phyloP scores from a whole-genome alignment of 2,888 invertebrate genomes.

The Amphipyra berbera region DNA sequence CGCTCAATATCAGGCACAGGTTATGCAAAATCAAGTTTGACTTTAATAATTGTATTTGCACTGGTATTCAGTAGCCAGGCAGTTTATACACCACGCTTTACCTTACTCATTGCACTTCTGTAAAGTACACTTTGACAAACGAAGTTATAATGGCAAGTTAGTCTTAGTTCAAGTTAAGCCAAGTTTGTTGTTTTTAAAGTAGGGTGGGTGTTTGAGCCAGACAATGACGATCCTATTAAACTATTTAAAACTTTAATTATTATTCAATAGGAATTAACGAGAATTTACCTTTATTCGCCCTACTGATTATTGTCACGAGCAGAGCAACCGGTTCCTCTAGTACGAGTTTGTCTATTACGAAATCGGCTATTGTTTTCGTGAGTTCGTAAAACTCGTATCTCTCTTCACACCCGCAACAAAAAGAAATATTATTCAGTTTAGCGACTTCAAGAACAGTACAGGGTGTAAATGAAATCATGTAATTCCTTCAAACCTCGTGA shows the following conservation, averaged over 20 bases:
- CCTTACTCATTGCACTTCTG: constrained; percentile 37
- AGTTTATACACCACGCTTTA: constrained; percentile 11
- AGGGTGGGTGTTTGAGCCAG: constrained; percentile 16
- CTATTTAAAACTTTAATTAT: constrained; percentile 20
- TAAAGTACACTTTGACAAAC: constrained; percentile 38
- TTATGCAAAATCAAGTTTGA: constrained; percentile 12
- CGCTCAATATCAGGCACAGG: constrained; percentile 16
- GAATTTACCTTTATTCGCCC: no score
- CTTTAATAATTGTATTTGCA: constrained; percentile 21
- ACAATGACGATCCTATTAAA: constrained; percentile 34
- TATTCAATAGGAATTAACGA: no score
- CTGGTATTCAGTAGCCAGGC: neutral
- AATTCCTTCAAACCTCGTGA: no score
- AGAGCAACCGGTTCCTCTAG: no score
- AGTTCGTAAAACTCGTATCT: no score
- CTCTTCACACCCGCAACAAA: no score
- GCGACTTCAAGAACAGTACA: no score
- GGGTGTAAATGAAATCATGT: no score
- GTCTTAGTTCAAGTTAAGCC: constrained; percentile 33
- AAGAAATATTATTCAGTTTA: no score
- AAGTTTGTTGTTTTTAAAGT: constrained; percentile 44
- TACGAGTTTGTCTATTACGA: no score
- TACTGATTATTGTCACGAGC: no score
- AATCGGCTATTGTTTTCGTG: no score
- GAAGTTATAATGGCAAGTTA: constrained; percentile 40